Conservation (phyloP, 2,113 vertebrate species). For the Arvicanthis niloticus region DNA sequence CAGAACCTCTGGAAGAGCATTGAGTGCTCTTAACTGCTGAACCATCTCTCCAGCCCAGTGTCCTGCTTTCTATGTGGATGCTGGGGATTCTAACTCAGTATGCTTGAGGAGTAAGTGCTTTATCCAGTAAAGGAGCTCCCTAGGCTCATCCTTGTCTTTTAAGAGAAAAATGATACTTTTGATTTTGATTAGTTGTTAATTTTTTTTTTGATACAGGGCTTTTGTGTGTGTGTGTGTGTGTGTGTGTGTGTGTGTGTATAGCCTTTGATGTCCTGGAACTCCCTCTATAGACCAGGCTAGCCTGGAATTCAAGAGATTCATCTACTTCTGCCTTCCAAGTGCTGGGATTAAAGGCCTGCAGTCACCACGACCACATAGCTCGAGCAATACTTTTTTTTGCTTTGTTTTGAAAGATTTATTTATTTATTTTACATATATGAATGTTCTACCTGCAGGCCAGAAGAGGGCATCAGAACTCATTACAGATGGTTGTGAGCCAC, state of each 20-base stretch:
- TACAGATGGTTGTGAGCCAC: too few relatives aligned
- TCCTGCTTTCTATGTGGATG: not conserved
- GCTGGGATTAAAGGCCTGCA: not conserved
- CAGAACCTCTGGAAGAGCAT: too few relatives aligned
- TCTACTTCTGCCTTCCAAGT: not conserved
- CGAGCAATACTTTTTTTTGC: too few relatives aligned
- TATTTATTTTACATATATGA: too few relatives aligned
- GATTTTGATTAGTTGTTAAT: not conserved
- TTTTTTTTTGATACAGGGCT: not conserved
- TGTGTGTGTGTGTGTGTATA: not conserved
- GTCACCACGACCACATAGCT: not conserved
- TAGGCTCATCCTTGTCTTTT: not conserved
- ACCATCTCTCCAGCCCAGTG: too few relatives aligned
- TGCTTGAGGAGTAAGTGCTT: not conserved
- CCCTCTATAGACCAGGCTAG: not conserved
- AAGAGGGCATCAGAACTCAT: too few relatives aligned
- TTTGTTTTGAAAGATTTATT: too few relatives aligned
- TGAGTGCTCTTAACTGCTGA: too few relatives aligned
- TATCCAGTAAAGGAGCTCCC: too few relatives aligned
- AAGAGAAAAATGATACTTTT: not conserved
- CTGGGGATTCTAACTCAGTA: not conserved
- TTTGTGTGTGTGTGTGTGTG: too few relatives aligned
- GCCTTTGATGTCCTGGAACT: not conserved
- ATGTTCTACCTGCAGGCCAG: too few relatives aligned
- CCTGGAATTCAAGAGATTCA: not conserved